A percentile compares a stretch with the other conserved stretches of the same genome.
Conservation (phyloP, 1,140 invertebrate genomes). For the Caerostris extrusa region DNA sequence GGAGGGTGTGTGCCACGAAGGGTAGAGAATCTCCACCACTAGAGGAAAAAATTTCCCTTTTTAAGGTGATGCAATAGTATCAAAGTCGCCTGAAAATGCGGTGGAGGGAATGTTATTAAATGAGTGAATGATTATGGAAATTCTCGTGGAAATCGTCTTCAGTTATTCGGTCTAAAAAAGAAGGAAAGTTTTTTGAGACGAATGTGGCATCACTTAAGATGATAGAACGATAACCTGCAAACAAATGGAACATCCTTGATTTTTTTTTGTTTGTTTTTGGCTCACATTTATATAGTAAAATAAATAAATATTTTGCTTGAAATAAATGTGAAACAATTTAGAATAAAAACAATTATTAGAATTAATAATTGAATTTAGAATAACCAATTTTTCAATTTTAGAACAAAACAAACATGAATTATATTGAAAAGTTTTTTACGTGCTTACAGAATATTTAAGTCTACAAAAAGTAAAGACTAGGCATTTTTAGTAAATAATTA, state of each 20-base stretch:
- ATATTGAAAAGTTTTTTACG: no score
- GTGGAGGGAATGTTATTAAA: neutral
- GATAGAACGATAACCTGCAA: neutral
- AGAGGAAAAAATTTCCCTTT: neutral
- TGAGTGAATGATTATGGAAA: slow-evolving; percentile 20
- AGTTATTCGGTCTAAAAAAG: neutral
- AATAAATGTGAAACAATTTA: no score
- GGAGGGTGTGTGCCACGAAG: slow-evolving; percentile 7
- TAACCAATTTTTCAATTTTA: no score
- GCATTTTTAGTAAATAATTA: no score
- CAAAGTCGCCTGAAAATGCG: neutral
- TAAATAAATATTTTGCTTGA: no score
- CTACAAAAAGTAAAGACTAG: no score
- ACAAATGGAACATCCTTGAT: neutral
- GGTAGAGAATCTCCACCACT: neutral
- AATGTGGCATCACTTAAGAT: neutral
- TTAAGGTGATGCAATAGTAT: neutral
- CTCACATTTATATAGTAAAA: no score
- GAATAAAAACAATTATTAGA: no score
- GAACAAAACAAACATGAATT: no score
- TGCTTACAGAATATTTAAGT: no score
- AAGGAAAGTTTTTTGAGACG: neutral
- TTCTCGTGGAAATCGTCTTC: neutral
- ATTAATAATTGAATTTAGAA: no score
- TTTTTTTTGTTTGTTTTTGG: neutral